A percentile compares a stretch with the other conserved stretches of the same genome.
phyloP scores from a whole-genome alignment of 1,140 invertebrate species.

The Papilio glaucus region DNA sequence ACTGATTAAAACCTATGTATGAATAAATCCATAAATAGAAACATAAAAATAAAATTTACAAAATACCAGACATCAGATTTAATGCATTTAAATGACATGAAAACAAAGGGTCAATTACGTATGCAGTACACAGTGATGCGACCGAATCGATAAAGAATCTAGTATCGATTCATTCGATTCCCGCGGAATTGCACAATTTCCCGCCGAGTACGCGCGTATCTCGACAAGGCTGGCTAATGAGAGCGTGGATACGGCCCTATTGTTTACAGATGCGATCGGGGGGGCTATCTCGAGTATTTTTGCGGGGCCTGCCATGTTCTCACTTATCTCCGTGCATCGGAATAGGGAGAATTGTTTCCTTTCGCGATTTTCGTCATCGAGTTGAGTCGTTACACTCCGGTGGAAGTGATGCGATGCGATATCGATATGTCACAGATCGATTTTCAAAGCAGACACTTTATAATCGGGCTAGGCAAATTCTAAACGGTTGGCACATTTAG shows the following conservation, averaged over 20 bases:
- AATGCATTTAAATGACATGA: background rate
- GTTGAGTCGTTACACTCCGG: constrained; percentile 61
- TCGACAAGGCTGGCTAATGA: constrained; percentile 73
- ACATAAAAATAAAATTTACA: background rate
- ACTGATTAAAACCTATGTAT: too few relatives aligned
- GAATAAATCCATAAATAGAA: background rate
- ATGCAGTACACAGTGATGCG: constrained; percentile 35
- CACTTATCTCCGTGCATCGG: constrained; percentile 69
- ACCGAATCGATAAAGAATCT: constrained; percentile 67
- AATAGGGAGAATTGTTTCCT: constrained; percentile 70
- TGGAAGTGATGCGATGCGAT: constrained; percentile 38
- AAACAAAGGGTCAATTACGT: constrained; percentile 24
- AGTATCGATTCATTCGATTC: constrained; percentile 62
- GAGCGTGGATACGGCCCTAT: constrained; percentile 72
- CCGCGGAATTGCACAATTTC: constrained; percentile 65
- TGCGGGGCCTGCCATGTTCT: constrained; percentile 68
- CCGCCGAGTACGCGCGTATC: constrained; percentile 49
- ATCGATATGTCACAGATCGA: constrained; percentile 47
- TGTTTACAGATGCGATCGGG: constrained; percentile 78
- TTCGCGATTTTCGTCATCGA: constrained; percentile 70
- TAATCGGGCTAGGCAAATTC: too few relatives aligned
- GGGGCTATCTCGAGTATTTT: constrained; percentile 70
- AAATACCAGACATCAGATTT: background rate
- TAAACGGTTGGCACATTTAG: too few relatives aligned
- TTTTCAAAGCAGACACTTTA: too few relatives aligned